phyloP scores from a whole-genome alignment of 2,888 invertebrate genomes.

The Agriopis aurantiaria region DNA sequence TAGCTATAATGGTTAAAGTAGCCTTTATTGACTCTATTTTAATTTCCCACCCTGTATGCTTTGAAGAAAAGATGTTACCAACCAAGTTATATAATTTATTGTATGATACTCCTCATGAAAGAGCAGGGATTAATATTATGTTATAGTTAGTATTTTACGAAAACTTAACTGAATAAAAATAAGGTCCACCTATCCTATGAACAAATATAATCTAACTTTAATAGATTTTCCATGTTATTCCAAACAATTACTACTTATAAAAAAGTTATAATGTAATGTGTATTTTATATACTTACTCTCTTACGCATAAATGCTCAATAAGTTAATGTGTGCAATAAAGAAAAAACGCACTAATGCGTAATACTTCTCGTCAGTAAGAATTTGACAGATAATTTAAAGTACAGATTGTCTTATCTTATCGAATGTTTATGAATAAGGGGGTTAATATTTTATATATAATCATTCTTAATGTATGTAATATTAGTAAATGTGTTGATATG shows the following conservation, averaged over 20 bases:
- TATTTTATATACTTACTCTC: background rate
- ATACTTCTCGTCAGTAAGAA: background rate
- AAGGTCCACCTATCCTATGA: background rate
- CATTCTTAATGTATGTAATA: constrained; percentile 6
- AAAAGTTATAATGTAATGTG: background rate
- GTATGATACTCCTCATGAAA: background rate
- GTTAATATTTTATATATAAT: background rate
- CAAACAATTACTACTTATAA: background rate
- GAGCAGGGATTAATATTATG: constrained; percentile 6
- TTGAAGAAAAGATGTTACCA: background rate
- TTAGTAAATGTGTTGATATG: background rate
- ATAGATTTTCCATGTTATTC: constrained; percentile 9
- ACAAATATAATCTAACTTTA: background rate
- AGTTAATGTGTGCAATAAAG: background rate
- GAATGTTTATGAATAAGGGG: background rate
- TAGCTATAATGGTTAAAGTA: no score
- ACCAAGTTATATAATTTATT: background rate
- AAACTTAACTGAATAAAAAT: background rate
- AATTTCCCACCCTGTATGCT: no score
- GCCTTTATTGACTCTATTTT: no score
- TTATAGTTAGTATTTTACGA: constrained; percentile 1
- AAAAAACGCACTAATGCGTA: no score
- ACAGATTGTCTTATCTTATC: background rate
- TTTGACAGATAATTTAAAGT: background rate
- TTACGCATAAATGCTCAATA: background rate